Evolutionary conservation across 2,113 vertebrate genomes (phyloP).

Genomic region (Pachyramphus minor): DNA sequence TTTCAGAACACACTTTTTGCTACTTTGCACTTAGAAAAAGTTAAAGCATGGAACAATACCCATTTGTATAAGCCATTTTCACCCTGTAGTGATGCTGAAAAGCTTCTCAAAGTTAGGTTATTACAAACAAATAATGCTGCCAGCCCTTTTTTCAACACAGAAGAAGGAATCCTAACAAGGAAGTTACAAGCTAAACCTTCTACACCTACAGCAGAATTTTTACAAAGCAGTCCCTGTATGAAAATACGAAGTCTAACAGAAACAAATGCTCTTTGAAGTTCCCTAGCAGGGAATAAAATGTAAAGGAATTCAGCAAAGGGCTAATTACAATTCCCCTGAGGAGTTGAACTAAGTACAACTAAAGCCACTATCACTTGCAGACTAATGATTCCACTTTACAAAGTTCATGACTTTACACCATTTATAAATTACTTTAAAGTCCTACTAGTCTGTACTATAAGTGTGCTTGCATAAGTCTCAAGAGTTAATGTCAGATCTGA

Average conservation of each 20-base stretch:
- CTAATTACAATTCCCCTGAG: background rate
- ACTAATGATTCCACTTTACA: background rate
- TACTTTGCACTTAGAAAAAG: constrained; percentile 7
- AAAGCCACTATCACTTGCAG: background rate
- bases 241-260: background rate
- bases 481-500: background rate
- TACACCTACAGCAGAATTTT: background rate
- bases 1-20: background rate
- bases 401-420: background rate
- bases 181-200: background rate
- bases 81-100: background rate
- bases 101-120: background rate
- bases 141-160: background rate
- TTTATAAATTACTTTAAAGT: background rate
- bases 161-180: background rate
- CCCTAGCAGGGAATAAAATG: background rate
- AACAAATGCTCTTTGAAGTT: background rate
- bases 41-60: background rate
- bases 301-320: background rate
- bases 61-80: background rate
- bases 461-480: background rate
- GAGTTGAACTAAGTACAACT: background rate
- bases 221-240: background rate
- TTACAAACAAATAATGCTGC: background rate
- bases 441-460: background rate